Conservation (phyloP, 2,888 invertebrate species). For the Plagodis dolabraria region DNA sequence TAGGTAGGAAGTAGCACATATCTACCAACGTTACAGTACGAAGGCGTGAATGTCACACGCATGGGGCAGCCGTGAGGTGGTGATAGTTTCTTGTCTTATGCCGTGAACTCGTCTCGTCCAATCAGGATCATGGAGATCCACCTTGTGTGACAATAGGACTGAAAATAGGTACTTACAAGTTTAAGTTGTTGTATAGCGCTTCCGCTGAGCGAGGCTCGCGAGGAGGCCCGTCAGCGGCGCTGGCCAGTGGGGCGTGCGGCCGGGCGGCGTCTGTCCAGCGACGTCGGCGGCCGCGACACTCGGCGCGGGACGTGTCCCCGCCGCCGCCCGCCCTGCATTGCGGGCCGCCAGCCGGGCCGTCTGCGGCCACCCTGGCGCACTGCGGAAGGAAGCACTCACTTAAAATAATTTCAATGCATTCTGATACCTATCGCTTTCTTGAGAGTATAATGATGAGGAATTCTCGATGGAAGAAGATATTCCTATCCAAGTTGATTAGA, state of each 20-base stretch:
- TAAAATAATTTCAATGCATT: not conserved
- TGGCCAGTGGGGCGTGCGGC: constrained; percentile 54
- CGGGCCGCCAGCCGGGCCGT: constrained; percentile 52
- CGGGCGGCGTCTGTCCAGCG: constrained; percentile 45
- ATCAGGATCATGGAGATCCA: too few species aligned
- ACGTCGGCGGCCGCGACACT: constrained; percentile 65
- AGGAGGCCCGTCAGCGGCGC: constrained; percentile 30
- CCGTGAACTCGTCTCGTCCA: too few species aligned
- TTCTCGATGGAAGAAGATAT: too few species aligned
- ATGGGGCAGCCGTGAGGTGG: too few species aligned
- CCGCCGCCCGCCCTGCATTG: constrained; percentile 49
- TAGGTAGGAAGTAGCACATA: too few species aligned
- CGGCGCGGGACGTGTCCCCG: constrained; percentile 52
- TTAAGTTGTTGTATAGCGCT: constrained; percentile 10
- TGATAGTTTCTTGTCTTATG: too few species aligned
- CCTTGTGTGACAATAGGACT: too few species aligned
- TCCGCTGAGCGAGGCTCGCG: constrained; percentile 31
- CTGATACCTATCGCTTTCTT: not conserved
- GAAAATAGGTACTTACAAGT: not conserved
- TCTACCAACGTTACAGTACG: too few species aligned
- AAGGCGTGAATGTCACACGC: too few species aligned
- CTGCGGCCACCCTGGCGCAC: constrained; percentile 71
- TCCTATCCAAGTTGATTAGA: too few species aligned
- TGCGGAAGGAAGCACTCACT: constrained; percentile 44
- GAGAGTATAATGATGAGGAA: too few species aligned